phyloP scores from a whole-genome alignment of 2,888 invertebrate genomes.

The Drosophila lacicola region DNA sequence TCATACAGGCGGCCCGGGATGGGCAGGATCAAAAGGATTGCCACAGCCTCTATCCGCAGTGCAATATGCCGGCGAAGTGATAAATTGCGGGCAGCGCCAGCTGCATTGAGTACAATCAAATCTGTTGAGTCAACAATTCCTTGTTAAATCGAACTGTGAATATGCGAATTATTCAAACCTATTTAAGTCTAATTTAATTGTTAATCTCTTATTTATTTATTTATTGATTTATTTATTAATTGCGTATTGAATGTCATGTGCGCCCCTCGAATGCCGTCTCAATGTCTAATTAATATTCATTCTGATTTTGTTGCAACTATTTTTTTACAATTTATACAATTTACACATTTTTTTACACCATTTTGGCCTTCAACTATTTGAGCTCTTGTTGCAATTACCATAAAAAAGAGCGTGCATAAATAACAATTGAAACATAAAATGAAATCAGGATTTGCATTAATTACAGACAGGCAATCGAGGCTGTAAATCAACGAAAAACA shows the following conservation, averaged over 20 bases:
- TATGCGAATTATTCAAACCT: constrained; percentile 44
- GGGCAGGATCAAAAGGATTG: constrained; percentile 94
- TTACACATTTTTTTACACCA: constrained; percentile 24
- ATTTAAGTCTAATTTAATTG: constrained; percentile 58
- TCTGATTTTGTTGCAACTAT: constrained; percentile 69
- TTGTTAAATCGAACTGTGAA: constrained; percentile 73
- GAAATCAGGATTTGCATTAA: constrained; percentile 76
- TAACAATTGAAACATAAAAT: constrained; percentile 41
- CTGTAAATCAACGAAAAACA: constrained; percentile 30
- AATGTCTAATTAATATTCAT: constrained; percentile 58
- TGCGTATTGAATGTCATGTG: constrained; percentile 16
- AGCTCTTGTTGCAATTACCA: constrained; percentile 4
- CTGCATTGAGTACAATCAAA: constrained; percentile 39
- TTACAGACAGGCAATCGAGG: constrained; percentile 31
- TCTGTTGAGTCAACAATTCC: constrained; percentile 64
- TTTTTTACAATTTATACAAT: constrained; percentile 17
- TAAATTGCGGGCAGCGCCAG: constrained; percentile 5
- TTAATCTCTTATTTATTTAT: constrained; percentile 61
- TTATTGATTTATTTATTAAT: constrained; percentile 51
- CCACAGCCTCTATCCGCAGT: constrained; percentile 88
- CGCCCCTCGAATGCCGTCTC: constrained; percentile 13
- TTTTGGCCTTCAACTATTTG: too few species aligned
- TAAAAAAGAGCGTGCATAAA: background rate
- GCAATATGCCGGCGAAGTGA: constrained; percentile 86
- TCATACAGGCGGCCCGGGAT: constrained; percentile 92